Evolutionary conservation across 1,140 invertebrate genomes (phyloP).

Genomic region (Phocides pigmalion): DNA sequence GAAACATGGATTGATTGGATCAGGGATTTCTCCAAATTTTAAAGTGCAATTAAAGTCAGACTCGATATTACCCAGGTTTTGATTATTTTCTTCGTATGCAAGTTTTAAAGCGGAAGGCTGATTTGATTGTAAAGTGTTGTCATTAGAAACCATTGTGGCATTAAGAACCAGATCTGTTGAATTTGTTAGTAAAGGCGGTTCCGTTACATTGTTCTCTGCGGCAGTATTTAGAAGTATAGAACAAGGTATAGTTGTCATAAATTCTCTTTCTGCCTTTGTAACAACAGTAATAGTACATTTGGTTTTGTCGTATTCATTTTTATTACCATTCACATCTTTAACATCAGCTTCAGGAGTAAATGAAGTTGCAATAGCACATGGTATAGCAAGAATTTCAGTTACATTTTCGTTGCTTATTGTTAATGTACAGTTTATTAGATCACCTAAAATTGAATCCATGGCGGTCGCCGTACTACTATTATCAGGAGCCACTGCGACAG

Average conservation of each 20-base stretch:
- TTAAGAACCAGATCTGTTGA: conserved; percentile 29
- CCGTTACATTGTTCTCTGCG: conserved; percentile 76
- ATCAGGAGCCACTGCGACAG: conserved; percentile 68
- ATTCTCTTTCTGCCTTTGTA: conserved; percentile 71
- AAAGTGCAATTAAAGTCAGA: conserved; percentile 52
- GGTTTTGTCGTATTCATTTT: conserved; percentile 59
- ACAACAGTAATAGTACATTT: conserved; percentile 78
- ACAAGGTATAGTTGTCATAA: conserved; percentile 79
- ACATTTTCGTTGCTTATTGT: conserved; percentile 69
- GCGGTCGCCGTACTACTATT: conserved; percentile 58
- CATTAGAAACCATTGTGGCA: conserved; percentile 28
- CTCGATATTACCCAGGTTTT: conserved; percentile 33
- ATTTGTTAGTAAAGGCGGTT: conserved; percentile 50
- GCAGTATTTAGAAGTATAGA: conserved; percentile 71
- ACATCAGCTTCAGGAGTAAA: conserved; percentile 75
- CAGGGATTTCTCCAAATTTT: conserved; percentile 55
- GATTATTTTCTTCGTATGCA: conserved; percentile 37
- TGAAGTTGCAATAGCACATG: conserved; percentile 80
- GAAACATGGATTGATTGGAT: conserved; percentile 77
- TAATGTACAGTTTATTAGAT: conserved; percentile 78
- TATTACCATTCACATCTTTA: conserved; percentile 53
- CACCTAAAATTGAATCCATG: conserved; percentile 70
- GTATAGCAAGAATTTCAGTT: conserved; percentile 77
- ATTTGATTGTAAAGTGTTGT: conserved; percentile 38
- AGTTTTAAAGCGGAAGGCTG: conserved; percentile 53